A percentile compares a stretch with the other conserved stretches of the same genome.
Evolutionary conservation across 2,888 invertebrate species (phyloP).

Genomic region (Bellardia bayeri): DNA sequence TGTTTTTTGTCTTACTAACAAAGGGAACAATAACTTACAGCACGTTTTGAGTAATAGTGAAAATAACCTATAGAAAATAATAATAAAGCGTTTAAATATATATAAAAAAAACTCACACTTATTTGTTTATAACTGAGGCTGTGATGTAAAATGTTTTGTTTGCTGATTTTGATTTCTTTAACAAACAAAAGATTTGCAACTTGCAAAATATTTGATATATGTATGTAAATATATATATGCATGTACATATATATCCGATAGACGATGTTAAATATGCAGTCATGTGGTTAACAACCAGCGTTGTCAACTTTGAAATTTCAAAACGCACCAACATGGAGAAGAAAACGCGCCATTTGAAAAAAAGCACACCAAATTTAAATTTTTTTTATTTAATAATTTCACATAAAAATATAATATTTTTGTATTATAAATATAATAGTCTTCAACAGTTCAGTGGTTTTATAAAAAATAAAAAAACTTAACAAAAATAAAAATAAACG

Average conservation of each 20-base stretch:
- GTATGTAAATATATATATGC: neutral
- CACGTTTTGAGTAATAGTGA: conserved; percentile 23
- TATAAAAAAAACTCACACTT: conserved; percentile 43
- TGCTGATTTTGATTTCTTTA: conserved; percentile 1
- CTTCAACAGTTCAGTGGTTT: too few species aligned
- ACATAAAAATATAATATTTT: too few species aligned
- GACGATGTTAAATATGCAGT: conserved; percentile 24
- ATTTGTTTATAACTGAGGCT: conserved; percentile 54
- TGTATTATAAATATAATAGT: too few species aligned
- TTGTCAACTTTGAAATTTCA: too few species aligned
- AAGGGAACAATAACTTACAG: neutral
- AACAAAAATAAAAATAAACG: too few species aligned
- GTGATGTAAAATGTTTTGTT: conserved; percentile 46
- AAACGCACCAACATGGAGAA: too few species aligned
- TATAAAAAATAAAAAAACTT: too few species aligned
- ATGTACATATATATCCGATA: too few species aligned
- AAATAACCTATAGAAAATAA: conserved; percentile 31
- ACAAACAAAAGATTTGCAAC: neutral
- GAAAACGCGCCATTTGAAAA: too few species aligned
- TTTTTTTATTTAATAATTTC: too few species aligned
- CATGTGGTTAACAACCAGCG: conserved; percentile 13
- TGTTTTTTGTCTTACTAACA: conserved; percentile 5
- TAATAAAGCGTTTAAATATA: conserved; percentile 2
- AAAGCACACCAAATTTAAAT: too few species aligned
- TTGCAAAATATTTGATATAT: neutral